Evolutionary conservation across 2,113 vertebrate genomes (phyloP).

Genomic region (Phoenicopterus ruber): DNA sequence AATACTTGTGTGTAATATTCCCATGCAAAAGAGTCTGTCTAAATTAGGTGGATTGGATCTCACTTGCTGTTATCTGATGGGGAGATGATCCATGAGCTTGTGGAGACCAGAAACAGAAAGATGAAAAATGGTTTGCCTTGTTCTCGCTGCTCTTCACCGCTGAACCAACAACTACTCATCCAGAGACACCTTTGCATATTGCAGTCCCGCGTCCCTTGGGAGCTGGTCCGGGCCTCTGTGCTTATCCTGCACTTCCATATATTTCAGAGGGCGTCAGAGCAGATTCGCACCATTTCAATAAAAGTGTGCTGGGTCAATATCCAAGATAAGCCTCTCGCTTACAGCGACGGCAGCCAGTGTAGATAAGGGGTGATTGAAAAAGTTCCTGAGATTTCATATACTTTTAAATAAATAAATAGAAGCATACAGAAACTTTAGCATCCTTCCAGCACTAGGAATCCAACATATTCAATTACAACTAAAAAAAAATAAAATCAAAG

Average conservation of each 20-base stretch:
- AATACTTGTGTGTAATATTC: background rate
- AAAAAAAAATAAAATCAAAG: background rate
- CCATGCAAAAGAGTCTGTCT: background rate
- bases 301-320: background rate
- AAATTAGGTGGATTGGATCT: background rate
- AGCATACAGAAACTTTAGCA: background rate
- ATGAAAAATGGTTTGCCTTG: background rate
- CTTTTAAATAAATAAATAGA: background rate
- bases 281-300: background rate
- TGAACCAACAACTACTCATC: background rate
- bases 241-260: background rate
- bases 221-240: background rate
- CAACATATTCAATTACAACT: background rate
- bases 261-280: background rate
- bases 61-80: background rate
- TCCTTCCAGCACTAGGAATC: background rate
- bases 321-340: background rate
- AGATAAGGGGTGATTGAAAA: slow-evolving; percentile 14
- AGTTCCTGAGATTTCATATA: background rate
- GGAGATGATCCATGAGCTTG: background rate
- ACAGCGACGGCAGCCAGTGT: background rate
- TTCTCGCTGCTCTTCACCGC: background rate
- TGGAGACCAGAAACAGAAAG: background rate
- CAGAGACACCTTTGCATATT: slow-evolving; percentile 2
- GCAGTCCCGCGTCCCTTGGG: rapidly evolving